Evolutionary conservation across 2,888 invertebrate species (phyloP), one percentile per base, ranked within the genome.

Genomic region (Amphipoea lucens): DNA sequence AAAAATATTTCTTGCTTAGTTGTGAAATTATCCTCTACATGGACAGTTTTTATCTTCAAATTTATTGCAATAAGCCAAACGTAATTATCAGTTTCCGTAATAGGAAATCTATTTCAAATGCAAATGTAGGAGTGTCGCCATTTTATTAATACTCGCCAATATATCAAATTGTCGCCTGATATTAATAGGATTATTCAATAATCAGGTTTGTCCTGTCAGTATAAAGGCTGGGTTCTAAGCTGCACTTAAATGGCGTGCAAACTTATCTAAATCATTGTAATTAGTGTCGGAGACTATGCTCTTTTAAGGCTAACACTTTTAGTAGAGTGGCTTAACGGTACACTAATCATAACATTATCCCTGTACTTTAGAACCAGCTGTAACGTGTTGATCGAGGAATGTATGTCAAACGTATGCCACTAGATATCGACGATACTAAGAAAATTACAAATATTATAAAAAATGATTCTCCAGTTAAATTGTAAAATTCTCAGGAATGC

Each of bases 321-420:
- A 67, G 78, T 76, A 51, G 72, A 86, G 84, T 86, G 81, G 85
- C 89, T 89, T 91, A 94, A 93, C 94, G 92, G 94, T 92, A 91
- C 81, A 90, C 80, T 92, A 92, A 94, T 95, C 94, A 92, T 93
- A 93, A 93, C 90, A 91, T 91, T 94, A 93, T 92, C 92, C 90
- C 90, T 87, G 89, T 90, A 90, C 90, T 91, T 90, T 84, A 85
- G 54, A 80, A 42, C 85, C 54, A 76, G 78, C 63, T 78, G 60
- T 29, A 71, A 66, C 66, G n/a, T 71, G 71, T 83, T 85, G 87
- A 88, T 76, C 66, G 67, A 76, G 67, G 74, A 76, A 85, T 90
- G 78, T 88, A n/a, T 83, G 88, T 88, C 78, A 88, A 83, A 82
- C 83, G 62, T 85, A 85, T 84, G 76, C 77, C n/a, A 77, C 72